Evolutionary conservation across 30 jellyfish, hydroid and myxozoan genomes (phyloP).

Genomic region (Aurelia aurita): DNA sequence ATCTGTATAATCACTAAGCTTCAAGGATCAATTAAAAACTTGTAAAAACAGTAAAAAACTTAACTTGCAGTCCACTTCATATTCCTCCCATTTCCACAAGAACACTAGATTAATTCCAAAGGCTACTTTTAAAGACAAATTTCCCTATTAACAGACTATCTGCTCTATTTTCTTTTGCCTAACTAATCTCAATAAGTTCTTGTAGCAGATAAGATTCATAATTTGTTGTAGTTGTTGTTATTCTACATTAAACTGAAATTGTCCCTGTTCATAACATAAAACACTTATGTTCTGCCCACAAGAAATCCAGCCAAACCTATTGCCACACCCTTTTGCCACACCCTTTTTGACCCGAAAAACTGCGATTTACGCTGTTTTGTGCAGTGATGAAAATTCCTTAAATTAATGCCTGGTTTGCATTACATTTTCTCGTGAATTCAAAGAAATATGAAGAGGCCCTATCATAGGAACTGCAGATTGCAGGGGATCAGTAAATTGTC

Average conservation of each 20-base stretch:
- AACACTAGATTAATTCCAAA: background rate
- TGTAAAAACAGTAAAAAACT: background rate
- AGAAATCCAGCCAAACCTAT: background rate
- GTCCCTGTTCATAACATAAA: background rate
- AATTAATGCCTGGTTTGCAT: too few species aligned
- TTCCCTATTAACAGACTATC: background rate
- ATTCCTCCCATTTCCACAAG: background rate
- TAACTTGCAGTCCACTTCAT: background rate
- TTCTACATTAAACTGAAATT: background rate
- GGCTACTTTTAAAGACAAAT: background rate
- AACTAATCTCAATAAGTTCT: background rate
- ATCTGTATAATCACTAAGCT: too few species aligned
- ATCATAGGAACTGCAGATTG: background rate
- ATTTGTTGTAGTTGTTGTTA: background rate
- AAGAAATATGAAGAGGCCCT: slow-evolving; percentile 2
- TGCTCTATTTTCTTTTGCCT: background rate
- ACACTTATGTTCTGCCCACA: slow-evolving; percentile 1
- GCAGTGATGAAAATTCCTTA: background rate
- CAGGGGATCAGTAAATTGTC: background rate
- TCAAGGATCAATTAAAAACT: too few species aligned
- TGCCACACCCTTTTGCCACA: background rate
- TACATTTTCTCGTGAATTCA: slow-evolving; percentile 6
- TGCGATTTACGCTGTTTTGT: too few species aligned
- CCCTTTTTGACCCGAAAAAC: background rate
- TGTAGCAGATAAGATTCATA: background rate